These are phyloP conservation scores for Zaprionus ghesquierei DNA, from an alignment of 1,140 invertebrate species.

Conservation along the genomic window DNA sequence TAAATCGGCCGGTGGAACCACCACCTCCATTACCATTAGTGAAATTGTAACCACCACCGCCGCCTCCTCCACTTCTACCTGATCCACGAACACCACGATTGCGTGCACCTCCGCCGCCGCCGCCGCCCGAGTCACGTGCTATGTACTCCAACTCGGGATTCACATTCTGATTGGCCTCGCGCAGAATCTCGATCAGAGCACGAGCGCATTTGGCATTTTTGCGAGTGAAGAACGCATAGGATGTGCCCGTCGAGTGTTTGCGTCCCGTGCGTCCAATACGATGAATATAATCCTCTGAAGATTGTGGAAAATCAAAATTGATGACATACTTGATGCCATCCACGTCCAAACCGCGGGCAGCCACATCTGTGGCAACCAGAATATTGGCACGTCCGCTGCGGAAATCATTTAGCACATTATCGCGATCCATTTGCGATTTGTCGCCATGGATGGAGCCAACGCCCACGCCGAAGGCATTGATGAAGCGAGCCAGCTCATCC, in stretches of 20 bases:
- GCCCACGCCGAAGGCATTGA: slow-evolving; percentile 95
- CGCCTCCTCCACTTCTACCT: slow-evolving; percentile 5
- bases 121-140: slow-evolving; percentile 83
- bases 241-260: slow-evolving; percentile 67
- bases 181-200: slow-evolving; percentile 94
- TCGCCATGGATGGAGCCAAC: slow-evolving; percentile 89
- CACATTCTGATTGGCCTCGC: slow-evolving; percentile 91
- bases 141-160: slow-evolving; percentile 84
- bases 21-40: not conserved
- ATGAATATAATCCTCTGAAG: slow-evolving; percentile 99
- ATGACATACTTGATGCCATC: slow-evolving; percentile 99
- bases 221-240: slow-evolving; percentile 73
- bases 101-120: slow-evolving; percentile 41
- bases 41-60: not conserved
- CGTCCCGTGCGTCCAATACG: slow-evolving; percentile 98
- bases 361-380: slow-evolving; percentile 98
- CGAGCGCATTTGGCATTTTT: slow-evolving; percentile 86
- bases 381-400: slow-evolving; percentile 93
- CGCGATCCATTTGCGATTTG: slow-evolving; percentile 97
- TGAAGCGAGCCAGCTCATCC: slow-evolving; percentile 94
- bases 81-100: slow-evolving; percentile 43
- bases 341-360: slow-evolving; percentile 97
- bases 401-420: slow-evolving; percentile 97
- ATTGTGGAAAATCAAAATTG: slow-evolving; percentile 99
- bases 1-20: slow-evolving; percentile 12